These are phyloP conservation scores for Drosophila meridiana DNA, from an alignment of 2,888 invertebrate genomes.

Conservation along the genomic window DNA sequence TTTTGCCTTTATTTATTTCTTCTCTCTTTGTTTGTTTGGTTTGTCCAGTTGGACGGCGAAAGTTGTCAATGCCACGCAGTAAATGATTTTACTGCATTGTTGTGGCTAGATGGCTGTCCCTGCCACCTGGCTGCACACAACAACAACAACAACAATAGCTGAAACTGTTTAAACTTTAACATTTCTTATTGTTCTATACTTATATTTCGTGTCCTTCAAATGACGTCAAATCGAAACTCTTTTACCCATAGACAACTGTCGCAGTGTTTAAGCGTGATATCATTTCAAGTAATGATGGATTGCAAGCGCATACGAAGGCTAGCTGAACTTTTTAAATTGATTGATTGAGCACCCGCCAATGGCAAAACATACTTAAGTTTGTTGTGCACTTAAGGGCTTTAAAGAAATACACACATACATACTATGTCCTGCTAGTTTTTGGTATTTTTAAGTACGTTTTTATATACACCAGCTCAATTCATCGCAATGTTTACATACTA, in stretches of 20 bases:
- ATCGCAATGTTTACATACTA: neutral
- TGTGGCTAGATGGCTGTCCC: conserved; percentile 39
- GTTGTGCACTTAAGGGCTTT: neutral
- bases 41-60: conserved; percentile 30
- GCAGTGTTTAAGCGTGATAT: conserved; percentile 19
- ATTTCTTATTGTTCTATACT: neutral
- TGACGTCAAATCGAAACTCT: conserved; percentile 19
- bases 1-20: conserved; percentile 10
- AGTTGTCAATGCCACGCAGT: conserved; percentile 43
- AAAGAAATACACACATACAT: neutral
- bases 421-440: conserved; percentile 3
- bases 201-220: conserved; percentile 9
- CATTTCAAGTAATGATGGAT: conserved; percentile 18
- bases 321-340: conserved; percentile 5
- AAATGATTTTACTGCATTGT: conserved; percentile 43
- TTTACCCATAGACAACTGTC: neutral
- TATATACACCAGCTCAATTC: neutral
- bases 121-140: conserved; percentile 12
- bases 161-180: neutral
- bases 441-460: conserved; percentile 9
- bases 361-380: neutral
- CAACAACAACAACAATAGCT: conserved; percentile 5
- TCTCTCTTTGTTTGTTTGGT: neutral
- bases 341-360: conserved; percentile 14
- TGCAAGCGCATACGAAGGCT: neutral